Conservation (phyloP, 1,140 invertebrate genomes). For the Musca domestica region DNA sequence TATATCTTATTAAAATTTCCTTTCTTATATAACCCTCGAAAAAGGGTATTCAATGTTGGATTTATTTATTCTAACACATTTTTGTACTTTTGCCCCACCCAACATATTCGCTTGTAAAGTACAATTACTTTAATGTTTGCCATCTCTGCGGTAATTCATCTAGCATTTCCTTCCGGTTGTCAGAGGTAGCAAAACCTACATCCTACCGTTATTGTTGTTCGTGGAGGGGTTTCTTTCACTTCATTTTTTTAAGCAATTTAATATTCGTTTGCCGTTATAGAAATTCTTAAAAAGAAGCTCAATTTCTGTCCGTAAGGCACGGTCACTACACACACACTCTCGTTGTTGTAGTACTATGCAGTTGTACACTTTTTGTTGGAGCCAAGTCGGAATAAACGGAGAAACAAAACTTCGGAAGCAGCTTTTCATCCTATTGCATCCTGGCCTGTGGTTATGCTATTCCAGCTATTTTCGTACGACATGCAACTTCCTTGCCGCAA, state of each 20-base stretch:
- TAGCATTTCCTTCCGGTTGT: not conserved
- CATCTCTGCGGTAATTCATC: not conserved
- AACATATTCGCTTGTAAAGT: no score
- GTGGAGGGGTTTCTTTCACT: not conserved
- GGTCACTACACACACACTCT: conserved; percentile 16
- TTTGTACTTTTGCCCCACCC: no score
- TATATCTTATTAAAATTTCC: no score
- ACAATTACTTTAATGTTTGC: not conserved
- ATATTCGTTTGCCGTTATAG: not conserved
- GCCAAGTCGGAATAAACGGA: not conserved
- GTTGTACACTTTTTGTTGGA: no score
- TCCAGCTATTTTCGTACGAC: conserved; percentile 1
- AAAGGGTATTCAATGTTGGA: no score
- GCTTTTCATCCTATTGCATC: not conserved
- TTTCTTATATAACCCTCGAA: no score
- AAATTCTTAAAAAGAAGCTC: not conserved
- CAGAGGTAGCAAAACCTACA: no score
- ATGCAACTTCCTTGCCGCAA: conserved; percentile 8
- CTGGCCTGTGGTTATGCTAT: not conserved
- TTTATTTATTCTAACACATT: no score
- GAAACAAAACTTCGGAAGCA: conserved; percentile 11
- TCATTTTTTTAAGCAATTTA: conserved; percentile 21
- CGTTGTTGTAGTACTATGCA: no score
- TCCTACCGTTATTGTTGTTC: not conserved
- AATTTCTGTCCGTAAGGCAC: not conserved